A percentile compares a stretch with the other conserved stretches of the same genome.
phyloP scores from a whole-genome alignment of 2,888 invertebrate species.

The Omphaloscelis lunosa region DNA sequence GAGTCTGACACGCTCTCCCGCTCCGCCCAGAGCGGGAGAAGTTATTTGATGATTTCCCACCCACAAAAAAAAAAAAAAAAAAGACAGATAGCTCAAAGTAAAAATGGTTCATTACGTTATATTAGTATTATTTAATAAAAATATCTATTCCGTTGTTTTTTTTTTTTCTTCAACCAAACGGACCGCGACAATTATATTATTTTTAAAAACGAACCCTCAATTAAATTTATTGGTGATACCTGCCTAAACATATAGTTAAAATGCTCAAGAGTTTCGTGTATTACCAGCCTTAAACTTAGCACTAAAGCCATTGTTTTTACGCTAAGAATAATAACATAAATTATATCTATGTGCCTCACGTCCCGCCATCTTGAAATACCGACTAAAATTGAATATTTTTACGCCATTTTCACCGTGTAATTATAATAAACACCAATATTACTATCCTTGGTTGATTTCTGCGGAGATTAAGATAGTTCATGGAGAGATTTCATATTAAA shows the following conservation, averaged over 20 bases:
- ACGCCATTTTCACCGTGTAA: conserved; percentile 58
- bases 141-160: no score
- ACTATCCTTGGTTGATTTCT: conserved; percentile 50
- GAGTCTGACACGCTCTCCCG: no score
- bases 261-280: neutral
- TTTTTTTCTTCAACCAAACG: no score
- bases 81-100: no score
- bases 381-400: conserved; percentile 61
- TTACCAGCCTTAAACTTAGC: conserved; percentile 6
- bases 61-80: no score
- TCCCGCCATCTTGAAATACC: conserved; percentile 32
- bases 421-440: conserved; percentile 58
- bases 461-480: conserved; percentile 52
- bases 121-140: no score
- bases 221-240: no score
- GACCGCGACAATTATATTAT: no score
- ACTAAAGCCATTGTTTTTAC: conserved; percentile 35
- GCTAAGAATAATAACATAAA: conserved; percentile 45
- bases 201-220: no score
- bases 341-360: conserved; percentile 40
- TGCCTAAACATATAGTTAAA: neutral
- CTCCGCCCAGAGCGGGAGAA: no score
- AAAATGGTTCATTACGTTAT: no score
- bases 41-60: no score
- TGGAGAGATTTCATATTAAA: conserved; percentile 62